phyloP scores from a whole-genome alignment of 2,888 invertebrate genomes.

The Periphyllus acericola region DNA sequence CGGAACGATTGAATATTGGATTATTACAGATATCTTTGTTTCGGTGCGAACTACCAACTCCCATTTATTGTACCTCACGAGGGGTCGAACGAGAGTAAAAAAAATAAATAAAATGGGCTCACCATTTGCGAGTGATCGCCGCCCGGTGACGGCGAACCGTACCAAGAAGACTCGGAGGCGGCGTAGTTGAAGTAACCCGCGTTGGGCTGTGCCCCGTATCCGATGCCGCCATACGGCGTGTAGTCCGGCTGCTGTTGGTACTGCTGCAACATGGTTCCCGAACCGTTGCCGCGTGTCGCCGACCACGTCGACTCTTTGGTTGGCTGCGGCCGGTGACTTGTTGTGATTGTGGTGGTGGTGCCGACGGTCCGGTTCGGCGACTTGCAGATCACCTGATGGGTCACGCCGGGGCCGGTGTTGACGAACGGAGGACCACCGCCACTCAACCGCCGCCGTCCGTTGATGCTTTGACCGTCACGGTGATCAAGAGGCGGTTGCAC shows the following conservation, averaged over 20 bases:
- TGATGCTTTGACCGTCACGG: slow-evolving; percentile 32
- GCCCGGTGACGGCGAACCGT: slow-evolving; percentile 36
- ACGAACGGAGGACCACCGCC: neutral
- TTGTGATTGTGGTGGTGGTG: neutral
- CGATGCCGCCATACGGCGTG: slow-evolving; percentile 51
- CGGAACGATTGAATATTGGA: no score
- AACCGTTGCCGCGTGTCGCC: neutral
- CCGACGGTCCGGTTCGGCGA: neutral
- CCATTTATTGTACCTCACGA: no score
- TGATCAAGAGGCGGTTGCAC: slow-evolving; percentile 24
- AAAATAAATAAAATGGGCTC: neutral
- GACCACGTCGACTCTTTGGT: neutral
- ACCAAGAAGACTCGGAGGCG: slow-evolving; percentile 46
- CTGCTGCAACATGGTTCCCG: slow-evolving; percentile 46
- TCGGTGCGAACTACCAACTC: no score
- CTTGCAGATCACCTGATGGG: neutral
- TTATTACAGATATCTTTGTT: no score
- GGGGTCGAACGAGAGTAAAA: neutral
- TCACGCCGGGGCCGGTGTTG: neutral
- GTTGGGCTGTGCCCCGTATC: slow-evolving; percentile 45
- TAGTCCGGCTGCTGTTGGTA: slow-evolving; percentile 58
- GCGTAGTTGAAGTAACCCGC: slow-evolving; percentile 53
- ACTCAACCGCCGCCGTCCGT: neutral
- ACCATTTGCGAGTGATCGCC: slow-evolving; percentile 50
- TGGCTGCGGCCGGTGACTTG: neutral